Percentiles rank a stretch among this genome's conserved stretches.
Conservation (phyloP, 2,888 invertebrate genomes). For the Slavum lentiscoides region DNA sequence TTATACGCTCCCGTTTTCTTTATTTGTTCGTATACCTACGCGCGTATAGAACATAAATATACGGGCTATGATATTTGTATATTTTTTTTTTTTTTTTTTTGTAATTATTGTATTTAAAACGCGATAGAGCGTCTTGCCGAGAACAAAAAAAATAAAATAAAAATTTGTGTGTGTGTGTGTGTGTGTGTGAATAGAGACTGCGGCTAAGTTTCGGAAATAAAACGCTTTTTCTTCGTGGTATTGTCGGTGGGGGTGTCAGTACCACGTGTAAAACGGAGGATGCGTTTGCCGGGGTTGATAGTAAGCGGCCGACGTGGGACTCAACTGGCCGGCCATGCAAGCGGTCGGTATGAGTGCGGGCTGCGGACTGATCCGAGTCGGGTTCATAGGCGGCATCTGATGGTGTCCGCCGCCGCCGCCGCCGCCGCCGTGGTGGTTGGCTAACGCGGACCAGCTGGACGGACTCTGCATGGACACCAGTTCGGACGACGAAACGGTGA, state of each 20-base stretch:
- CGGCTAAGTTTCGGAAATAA: too few species aligned
- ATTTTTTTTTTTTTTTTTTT: too few species aligned
- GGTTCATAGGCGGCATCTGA: constrained; percentile 52
- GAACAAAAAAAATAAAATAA: too few species aligned
- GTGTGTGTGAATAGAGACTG: too few species aligned
- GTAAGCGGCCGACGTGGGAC: constrained; percentile 55
- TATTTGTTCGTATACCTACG: too few species aligned
- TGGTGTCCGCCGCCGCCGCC: constrained; percentile 48
- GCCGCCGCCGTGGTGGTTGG: constrained; percentile 23
- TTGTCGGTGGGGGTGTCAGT: constrained; percentile 50
- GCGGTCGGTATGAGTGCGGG: constrained; percentile 52
- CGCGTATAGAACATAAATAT: too few species aligned
- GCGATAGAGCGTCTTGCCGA: too few species aligned
- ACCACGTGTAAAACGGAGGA: constrained; percentile 57
- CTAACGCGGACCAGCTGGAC: constrained; percentile 55
- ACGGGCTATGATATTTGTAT: too few species aligned
- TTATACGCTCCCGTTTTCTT: too few species aligned
- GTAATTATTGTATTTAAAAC: too few species aligned
- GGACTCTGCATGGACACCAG: constrained; percentile 56
- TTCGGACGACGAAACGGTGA: constrained; percentile 55
- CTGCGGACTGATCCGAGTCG: constrained; percentile 54
- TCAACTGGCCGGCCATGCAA: constrained; percentile 54
- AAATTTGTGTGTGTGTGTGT: too few species aligned
- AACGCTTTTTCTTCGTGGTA: too few species aligned
- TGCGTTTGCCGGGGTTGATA: constrained; percentile 56